Conservation (phyloP, 1,140 invertebrate genomes). For the Euglossa dilemma region DNA sequence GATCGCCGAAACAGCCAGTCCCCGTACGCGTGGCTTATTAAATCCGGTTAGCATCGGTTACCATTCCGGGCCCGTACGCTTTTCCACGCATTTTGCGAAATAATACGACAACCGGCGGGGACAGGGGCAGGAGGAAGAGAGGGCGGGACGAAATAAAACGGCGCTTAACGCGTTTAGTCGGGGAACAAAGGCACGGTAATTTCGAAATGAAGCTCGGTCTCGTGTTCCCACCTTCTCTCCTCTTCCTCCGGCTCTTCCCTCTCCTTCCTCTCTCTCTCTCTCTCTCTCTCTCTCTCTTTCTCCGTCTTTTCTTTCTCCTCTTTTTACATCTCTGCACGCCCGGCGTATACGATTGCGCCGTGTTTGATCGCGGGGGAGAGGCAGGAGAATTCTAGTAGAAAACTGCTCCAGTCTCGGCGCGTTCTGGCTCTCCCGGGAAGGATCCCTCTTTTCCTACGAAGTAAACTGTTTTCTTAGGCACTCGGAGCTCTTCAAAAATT, state of each 20-base stretch:
- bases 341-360: conserved; percentile 18
- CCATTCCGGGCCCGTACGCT: not conserved
- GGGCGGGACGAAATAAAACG: conserved; percentile 37
- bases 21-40: not conserved
- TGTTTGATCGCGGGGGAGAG: conserved; percentile 21
- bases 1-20: conserved; percentile 18
- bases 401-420: conserved; percentile 26
- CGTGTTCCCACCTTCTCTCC: conserved; percentile 11
- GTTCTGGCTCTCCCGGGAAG: conserved; percentile 23
- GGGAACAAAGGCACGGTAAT: conserved; percentile 39
- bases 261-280: no score
- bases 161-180: conserved; percentile 30
- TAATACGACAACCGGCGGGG: not conserved
- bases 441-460: conserved; percentile 54
- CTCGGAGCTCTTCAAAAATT: conserved; percentile 77
- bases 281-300: no score
- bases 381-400: conserved; percentile 28
- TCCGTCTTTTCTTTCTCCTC: not conserved
- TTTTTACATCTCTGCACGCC: not conserved
- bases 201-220: conserved; percentile 47
- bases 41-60: conserved; percentile 24
- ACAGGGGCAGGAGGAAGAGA: not conserved
- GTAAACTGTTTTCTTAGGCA: conserved; percentile 80
- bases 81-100: conserved; percentile 6
- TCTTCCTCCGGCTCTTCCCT: not conserved